A percentile compares a stretch with the other conserved stretches of the same genome.
Conservation (phyloP, 2,797 vertebrate genomes). For the Lophius americanus region DNA sequence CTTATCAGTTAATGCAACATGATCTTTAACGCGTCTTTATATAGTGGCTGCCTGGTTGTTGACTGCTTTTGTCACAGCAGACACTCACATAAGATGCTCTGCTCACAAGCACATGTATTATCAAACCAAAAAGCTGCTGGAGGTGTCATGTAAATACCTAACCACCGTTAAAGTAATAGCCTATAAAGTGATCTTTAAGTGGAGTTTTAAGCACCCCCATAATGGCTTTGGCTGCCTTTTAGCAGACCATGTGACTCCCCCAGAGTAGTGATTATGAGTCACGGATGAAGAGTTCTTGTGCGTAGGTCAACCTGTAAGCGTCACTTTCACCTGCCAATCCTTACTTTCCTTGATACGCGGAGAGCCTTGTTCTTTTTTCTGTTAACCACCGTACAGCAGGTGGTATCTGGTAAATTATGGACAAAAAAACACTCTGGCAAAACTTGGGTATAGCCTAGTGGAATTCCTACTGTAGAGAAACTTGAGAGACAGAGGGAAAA, state of each 20-base stretch:
- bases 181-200: conserved; percentile 99
- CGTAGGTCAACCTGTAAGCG: conserved; percentile 96
- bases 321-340: conserved; percentile 99
- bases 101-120: conserved; percentile 87
- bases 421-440: conserved; percentile 87
- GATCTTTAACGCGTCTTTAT: conserved; percentile 28
- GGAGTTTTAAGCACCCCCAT: conserved; percentile 99
- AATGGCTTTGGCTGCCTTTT: conserved; percentile 99
- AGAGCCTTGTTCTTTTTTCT: conserved; percentile 92
- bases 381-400: conserved; percentile 93
- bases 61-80: conserved; percentile 86
- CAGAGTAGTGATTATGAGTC: conserved; percentile 99
- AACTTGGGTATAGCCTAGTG: conserved; percentile 58
- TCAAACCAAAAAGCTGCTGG: conserved; percentile 95
- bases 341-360: conserved; percentile 88
- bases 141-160: conserved; percentile 99
- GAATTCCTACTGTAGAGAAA: conserved; percentile 60
- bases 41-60: conserved; percentile 67
- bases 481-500: conserved; percentile 24
- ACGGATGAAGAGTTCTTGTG: conserved; percentile 97
- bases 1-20: conserved; percentile 18
- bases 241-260: conserved; percentile 95
- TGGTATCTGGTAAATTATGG: conserved; percentile 95
- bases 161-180: conserved; percentile 99
- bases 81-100: conserved; percentile 61